These are phyloP conservation scores for Microdon myrmicae DNA, from an alignment of 2,888 invertebrate species.

Conservation along the genomic window DNA sequence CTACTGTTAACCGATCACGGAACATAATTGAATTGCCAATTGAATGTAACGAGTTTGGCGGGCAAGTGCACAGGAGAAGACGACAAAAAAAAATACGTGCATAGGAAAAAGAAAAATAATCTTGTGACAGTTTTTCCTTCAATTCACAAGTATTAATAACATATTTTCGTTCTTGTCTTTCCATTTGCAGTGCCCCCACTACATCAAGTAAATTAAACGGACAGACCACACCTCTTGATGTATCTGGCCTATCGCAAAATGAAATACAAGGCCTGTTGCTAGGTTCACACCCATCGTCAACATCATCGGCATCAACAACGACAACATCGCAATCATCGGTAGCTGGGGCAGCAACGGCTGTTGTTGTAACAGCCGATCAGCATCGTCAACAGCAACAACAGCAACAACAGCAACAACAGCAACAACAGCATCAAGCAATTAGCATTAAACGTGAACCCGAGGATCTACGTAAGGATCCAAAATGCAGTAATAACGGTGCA, in stretches of 20 bases:
- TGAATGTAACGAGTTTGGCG: conserved; percentile 39
- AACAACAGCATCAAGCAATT: conserved; percentile 61
- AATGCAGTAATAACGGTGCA: conserved; percentile 61
- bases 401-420: conserved; percentile 57
- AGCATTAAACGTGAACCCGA: conserved; percentile 68
- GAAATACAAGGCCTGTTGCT: conserved; percentile 68
- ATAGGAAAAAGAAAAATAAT: conserved; percentile 1
- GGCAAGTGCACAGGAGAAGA: conserved; percentile 28
- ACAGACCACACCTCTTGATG: conserved; percentile 68
- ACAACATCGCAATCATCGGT: conserved; percentile 62
- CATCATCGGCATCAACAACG: conserved; percentile 59
- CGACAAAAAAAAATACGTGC: conserved; percentile 3
- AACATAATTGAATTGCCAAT: conserved; percentile 50
- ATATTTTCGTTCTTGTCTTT: conserved; percentile 27
- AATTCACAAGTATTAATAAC: conserved; percentile 40
- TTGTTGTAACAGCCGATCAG: conserved; percentile 62
- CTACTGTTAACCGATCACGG: conserved; percentile 37
- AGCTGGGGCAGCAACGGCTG: conserved; percentile 60
- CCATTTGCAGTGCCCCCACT: conserved; percentile 62
- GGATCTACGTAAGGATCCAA: conserved; percentile 68
- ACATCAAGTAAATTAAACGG: conserved; percentile 66
- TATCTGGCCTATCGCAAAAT: conserved; percentile 68
- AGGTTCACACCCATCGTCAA: conserved; percentile 67
- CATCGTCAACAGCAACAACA: conserved; percentile 56
- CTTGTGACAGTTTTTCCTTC: conserved; percentile 37